Evolutionary conservation across 2,113 vertebrate species (phyloP), one percentile per base, ranked within the genome.

Genomic region (Laticauda colubrina): DNA sequence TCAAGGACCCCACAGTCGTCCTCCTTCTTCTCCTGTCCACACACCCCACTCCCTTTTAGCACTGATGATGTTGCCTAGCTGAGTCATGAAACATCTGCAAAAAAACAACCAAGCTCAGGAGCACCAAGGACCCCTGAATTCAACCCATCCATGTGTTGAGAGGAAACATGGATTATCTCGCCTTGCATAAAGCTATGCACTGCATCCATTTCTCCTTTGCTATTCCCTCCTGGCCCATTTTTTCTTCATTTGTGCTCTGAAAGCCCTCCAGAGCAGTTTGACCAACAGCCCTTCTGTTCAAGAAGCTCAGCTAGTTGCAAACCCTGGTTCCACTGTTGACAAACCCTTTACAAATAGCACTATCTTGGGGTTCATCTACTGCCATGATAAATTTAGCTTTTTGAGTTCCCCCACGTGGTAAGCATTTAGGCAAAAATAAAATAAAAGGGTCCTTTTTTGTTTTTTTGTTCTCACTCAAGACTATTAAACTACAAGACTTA

Each of bases 401-500:
- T 81, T 6, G 15, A 39, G 69, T 39, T 39, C 15, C 34, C 69
- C 34, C 18, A 6, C 7, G 69, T 81, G 69, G 69, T 39, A 39
- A 81, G 69, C 69, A 21, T 81, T 81, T 81, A 81, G 69, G 18
- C 39, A 81, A 56, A 81, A 81, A 39, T 81, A 81, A 81, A 81
- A 81, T 20, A 81, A 81, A 34, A 91, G 93, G 95, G 95, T 90
- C 45, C 45, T 94, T 93, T 54, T 93, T 57, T 57, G 0, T 57
- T 23, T 24, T 3, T 61, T 64, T 8, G 5, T 26, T 26, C 8
- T 24, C 59, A 89, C 89, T 93, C 90, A 91, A 61, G n/a, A 29
- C 61, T 90, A 85, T 81, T 87, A 95, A 86, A 64, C 94, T 14
- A 69, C 56, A 89, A 2, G 39, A 90, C 89, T 94, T 91, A 90